These are phyloP conservation scores for Callosobruchus maculatus DNA, from an alignment of 2,888 invertebrate genomes.

Conservation along the genomic window DNA sequence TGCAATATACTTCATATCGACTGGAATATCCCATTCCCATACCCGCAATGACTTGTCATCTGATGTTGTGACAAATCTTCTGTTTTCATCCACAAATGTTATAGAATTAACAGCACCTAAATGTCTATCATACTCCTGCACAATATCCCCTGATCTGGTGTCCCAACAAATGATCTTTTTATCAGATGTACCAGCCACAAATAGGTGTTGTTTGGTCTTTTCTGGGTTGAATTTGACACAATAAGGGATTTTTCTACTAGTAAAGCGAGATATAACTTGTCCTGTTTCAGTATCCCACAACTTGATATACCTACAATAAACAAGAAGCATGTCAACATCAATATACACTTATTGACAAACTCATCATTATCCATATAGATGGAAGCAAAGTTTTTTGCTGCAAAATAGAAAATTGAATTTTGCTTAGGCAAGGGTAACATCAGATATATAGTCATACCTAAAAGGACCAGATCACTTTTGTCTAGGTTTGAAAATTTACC, in stretches of 20 bases:
- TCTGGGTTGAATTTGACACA: constrained; percentile 98
- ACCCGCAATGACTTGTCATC: constrained; percentile 98
- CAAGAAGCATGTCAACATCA: constrained; percentile 27
- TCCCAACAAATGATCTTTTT: constrained; percentile 99
- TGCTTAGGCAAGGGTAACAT: too few species aligned
- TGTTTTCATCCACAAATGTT: constrained; percentile 98
- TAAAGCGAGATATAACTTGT: constrained; percentile 79
- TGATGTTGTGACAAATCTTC: constrained; percentile 96
- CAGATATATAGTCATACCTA: too few species aligned
- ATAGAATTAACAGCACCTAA: constrained; percentile 98
- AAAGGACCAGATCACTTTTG: too few species aligned
- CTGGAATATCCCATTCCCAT: constrained; percentile 99
- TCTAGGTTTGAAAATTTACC: too few species aligned
- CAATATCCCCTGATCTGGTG: constrained; percentile 60
- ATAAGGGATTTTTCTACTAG: constrained; percentile 95
- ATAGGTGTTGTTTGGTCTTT: constrained; percentile 92
- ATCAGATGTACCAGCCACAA: constrained; percentile 97
- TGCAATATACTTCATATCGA: constrained; percentile 99
- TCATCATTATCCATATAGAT: too few species aligned
- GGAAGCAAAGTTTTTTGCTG: too few species aligned
- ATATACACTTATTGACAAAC: too few species aligned
- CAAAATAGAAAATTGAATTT: too few species aligned
- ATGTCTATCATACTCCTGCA: constrained; percentile 79
- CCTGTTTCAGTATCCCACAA: constrained; percentile 99
- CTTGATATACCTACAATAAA: constrained; percentile 71